A percentile compares a stretch with the other conserved stretches of the same genome.
These are phyloP conservation scores for Antheraea pernyi DNA, from an alignment of 1,140 invertebrate species.

Conservation along the genomic window DNA sequence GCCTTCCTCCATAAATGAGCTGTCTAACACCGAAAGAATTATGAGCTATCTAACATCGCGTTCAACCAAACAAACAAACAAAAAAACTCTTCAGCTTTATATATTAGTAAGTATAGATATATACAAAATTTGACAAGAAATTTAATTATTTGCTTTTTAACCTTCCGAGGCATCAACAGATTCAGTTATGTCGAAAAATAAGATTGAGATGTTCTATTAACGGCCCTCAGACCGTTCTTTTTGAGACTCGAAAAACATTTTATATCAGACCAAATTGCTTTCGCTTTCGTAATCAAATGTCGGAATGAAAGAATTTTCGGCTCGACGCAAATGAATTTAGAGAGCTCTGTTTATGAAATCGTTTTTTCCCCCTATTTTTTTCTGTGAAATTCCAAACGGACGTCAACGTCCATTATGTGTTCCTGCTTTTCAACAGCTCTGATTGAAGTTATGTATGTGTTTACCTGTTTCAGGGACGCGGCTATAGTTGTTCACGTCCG, in stretches of 20 bases:
- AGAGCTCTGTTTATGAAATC: constrained; percentile 1
- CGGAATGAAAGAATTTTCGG: neutral
- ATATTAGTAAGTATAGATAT: too few species aligned
- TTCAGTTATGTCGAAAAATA: constrained; percentile 4
- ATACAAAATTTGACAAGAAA: too few species aligned
- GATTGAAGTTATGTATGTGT: constrained; percentile 3
- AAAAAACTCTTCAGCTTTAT: too few species aligned
- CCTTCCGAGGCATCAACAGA: neutral
- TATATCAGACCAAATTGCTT: constrained; percentile 14
- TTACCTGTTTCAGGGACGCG: neutral
- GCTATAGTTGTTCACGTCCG: neutral
- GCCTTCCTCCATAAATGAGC: too few species aligned
- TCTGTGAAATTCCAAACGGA: neutral
- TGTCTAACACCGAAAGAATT: too few species aligned
- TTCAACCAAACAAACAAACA: too few species aligned
- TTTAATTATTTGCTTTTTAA: too few species aligned
- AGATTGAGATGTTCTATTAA: constrained; percentile 8
- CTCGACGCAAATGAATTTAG: constrained; percentile 2
- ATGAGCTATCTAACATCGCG: too few species aligned
- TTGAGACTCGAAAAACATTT: constrained; percentile 14
- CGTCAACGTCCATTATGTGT: constrained; percentile 1
- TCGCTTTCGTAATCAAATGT: constrained; percentile 2
- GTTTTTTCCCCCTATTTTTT: neutral
- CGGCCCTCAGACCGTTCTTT: constrained; percentile 2
- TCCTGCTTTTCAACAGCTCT: neutral